Percentiles rank a stretch among this genome's conserved stretches.
Evolutionary conservation across 2,113 vertebrate genomes (phyloP).

Genomic region (Phrynosoma platyrhinos): DNA sequence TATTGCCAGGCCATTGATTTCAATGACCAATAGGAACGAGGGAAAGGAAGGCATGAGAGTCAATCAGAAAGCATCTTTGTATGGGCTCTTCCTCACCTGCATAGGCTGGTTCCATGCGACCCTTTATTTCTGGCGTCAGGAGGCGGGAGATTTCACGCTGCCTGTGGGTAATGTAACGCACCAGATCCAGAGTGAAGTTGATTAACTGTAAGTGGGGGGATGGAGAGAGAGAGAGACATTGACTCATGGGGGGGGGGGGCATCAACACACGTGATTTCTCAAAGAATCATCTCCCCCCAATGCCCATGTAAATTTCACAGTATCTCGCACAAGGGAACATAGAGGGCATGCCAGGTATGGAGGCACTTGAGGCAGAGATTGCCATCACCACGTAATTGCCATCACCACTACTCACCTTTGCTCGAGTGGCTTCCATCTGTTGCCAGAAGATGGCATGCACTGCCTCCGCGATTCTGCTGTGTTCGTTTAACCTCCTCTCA

Average conservation of each 20-base stretch:
- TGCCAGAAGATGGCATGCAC: not conserved
- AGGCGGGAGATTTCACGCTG: constrained; percentile 27
- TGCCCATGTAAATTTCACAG: not conserved
- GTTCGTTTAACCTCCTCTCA: not conserved
- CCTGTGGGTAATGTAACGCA: not conserved
- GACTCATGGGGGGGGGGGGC: too few species aligned
- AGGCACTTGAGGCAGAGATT: not conserved
- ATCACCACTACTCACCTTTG: not conserved
- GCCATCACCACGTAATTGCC: not conserved
- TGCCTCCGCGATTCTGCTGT: not conserved
- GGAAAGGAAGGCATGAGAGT: too few species aligned
- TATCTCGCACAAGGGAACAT: not conserved
- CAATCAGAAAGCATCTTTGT: too few species aligned
- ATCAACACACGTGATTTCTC: too few species aligned
- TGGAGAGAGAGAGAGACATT: too few species aligned
- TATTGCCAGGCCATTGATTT: too few species aligned
- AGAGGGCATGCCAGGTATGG: not conserved
- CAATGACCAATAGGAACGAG: too few species aligned
- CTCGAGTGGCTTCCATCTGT: constrained; percentile 24
- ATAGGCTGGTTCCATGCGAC: constrained; percentile 12
- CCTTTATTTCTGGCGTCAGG: constrained; percentile 22
- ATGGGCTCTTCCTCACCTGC: not conserved
- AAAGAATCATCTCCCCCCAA: too few species aligned
- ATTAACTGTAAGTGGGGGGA: not conserved
- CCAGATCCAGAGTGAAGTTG: constrained; percentile 33